phyloP scores from a whole-genome alignment of 2,113 vertebrate species.

The Crocuta crocuta region DNA sequence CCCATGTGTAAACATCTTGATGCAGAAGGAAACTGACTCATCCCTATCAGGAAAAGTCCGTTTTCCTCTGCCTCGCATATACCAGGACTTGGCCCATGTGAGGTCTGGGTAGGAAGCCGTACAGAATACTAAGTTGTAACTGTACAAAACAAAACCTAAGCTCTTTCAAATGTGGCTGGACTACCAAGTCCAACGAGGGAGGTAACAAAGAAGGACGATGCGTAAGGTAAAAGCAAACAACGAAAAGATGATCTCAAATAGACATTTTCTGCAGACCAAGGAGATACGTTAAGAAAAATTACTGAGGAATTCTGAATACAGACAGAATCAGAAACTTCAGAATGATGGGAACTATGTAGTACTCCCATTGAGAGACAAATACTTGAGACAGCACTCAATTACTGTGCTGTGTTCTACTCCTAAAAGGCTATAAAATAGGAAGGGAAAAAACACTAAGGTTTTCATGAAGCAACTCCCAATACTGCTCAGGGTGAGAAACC shows the following conservation, averaged over 20 bases:
- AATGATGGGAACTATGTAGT: not conserved
- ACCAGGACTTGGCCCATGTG: conserved; percentile 33
- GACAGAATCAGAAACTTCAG: conserved; percentile 7
- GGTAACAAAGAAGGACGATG: not conserved
- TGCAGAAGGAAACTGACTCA: conserved; percentile 83
- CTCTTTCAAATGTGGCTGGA: not conserved
- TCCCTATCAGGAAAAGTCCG: conserved; percentile 77
- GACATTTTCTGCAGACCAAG: not conserved
- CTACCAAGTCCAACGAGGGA: not conserved
- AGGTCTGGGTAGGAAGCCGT: conserved; percentile 57
- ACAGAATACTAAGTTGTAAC: not conserved
- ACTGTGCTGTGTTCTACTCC: no score
- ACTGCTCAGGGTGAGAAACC: not conserved
- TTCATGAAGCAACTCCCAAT: not conserved
- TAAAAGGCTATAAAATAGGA: not conserved
- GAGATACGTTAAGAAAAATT: not conserved
- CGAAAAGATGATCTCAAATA: not conserved
- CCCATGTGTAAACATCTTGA: conserved; percentile 76
- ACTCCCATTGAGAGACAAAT: not conserved
- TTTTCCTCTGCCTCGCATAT: conserved; percentile 69
- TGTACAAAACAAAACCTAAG: not conserved
- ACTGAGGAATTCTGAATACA: not conserved
- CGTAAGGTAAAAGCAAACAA: not conserved
- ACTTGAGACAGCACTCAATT: not conserved
- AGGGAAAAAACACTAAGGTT: not conserved